These are phyloP conservation scores for Macropodus opercularis DNA, from an alignment of 2,797 vertebrate species.

Conservation along the genomic window DNA sequence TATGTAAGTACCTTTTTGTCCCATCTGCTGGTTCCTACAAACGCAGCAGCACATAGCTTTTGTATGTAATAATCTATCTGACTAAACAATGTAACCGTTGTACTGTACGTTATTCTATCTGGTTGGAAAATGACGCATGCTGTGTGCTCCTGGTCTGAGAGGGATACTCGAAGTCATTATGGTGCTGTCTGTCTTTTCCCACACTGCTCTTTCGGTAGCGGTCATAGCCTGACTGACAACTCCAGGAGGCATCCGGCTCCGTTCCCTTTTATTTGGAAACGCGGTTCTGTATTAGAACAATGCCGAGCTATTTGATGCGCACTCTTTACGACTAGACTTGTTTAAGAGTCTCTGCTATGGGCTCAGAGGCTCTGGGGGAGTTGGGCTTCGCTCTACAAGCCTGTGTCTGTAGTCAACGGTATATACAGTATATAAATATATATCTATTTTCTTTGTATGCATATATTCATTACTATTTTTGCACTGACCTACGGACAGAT, in stretches of 20 bases:
- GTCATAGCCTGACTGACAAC: slow-evolving; percentile 60
- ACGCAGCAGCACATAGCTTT: slow-evolving; percentile 57
- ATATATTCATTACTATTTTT: slow-evolving; percentile 85
- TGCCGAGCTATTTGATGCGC: slow-evolving; percentile 56
- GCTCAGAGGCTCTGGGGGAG: slow-evolving; percentile 64
- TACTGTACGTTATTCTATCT: slow-evolving; percentile 65
- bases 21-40: slow-evolving; percentile 45
- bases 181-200: slow-evolving; percentile 72
- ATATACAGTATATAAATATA: slow-evolving; percentile 77
- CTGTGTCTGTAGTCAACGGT: slow-evolving; percentile 73
- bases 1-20: slow-evolving; percentile 50
- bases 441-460: slow-evolving; percentile 84
- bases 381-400: slow-evolving; percentile 65
- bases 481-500: slow-evolving; percentile 82
- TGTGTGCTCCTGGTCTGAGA: slow-evolving; percentile 64
- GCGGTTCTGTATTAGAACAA: slow-evolving; percentile 54
- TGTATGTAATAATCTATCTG: slow-evolving; percentile 61
- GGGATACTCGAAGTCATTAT: slow-evolving; percentile 60
- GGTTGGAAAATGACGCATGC: slow-evolving; percentile 69
- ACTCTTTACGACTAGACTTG: slow-evolving; percentile 64
- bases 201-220: slow-evolving; percentile 59
- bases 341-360: slow-evolving; percentile 66
- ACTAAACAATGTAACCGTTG: slow-evolving; percentile 66
- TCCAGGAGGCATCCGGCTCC: slow-evolving; percentile 44
- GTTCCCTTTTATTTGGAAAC: slow-evolving; percentile 49